These are phyloP conservation scores for Hystrix brachyura DNA, from an alignment of 2,113 vertebrate genomes.

Conservation along the genomic window DNA sequence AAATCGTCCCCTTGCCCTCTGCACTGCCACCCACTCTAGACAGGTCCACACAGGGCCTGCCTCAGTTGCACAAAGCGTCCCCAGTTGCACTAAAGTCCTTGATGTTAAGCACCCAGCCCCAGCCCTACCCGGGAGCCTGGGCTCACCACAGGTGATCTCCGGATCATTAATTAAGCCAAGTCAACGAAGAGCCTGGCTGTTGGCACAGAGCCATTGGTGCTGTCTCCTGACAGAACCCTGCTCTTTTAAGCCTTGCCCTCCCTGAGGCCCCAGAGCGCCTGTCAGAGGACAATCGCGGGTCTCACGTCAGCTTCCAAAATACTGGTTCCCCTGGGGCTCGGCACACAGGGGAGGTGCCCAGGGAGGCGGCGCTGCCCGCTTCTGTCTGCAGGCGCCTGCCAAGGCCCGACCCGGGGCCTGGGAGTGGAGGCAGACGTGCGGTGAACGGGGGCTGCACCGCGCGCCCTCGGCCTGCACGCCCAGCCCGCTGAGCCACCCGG, in stretches of 20 bases:
- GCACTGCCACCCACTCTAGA: neutral
- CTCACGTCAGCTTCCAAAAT: neutral
- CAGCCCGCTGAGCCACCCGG: neutral
- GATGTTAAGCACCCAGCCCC: neutral
- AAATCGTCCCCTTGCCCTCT: neutral
- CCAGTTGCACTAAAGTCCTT: neutral
- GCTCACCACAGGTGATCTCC: neutral
- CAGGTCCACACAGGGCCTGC: neutral
- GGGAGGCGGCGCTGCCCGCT: neutral
- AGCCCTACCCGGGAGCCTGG: neutral
- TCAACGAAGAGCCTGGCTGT: neutral
- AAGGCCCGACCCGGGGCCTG: neutral
- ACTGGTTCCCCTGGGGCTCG: neutral
- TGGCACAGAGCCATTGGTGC: neutral
- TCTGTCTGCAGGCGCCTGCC: neutral
- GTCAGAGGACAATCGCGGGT: neutral
- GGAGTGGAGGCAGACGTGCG: rapidly evolving
- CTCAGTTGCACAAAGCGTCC: rapidly evolving
- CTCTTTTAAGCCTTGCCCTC: neutral
- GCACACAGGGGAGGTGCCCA: neutral
- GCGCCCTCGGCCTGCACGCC: neutral
- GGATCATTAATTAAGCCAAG: slow-evolving; percentile 57
- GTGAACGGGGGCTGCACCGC: rapidly evolving
- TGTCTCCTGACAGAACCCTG: neutral
- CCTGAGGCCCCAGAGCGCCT: neutral